Evolutionary conservation across 1,140 invertebrate species (phyloP), one percentile per base, ranked within the genome.

Genomic region (Neodiprion lecontei): DNA sequence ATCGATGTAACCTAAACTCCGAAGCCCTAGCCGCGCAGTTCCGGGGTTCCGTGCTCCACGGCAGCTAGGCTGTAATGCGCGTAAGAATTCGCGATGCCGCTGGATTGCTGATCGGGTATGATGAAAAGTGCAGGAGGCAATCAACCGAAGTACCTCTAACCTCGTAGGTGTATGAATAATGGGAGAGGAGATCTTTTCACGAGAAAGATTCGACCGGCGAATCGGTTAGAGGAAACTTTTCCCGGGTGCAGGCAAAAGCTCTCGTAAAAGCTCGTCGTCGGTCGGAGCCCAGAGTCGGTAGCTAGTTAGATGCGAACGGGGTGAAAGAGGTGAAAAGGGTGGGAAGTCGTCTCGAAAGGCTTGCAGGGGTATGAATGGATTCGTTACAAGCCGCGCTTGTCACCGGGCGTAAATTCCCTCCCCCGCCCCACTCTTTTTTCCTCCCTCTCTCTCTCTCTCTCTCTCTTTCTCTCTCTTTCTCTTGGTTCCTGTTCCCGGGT

Each of bases 311-410:
- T 12, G 11, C n/a, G 53, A 61, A 12, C 11, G 53, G 11, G 53
- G 7, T 14, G 53, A 17, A 14, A 53, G 61, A 17, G 12, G 21
- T n/a, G 12, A 9, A 65, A 69, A 67, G 12, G 48, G n/a, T 7
- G 68, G 68, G 67, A 50, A 73, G 68, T 40, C 28, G 28, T 67
- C 68, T 17, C 47, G 72, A 61, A 49, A 23, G 48, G 49, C 4
- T 61, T 61, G 53, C 28, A 40, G 28, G 28, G 21, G 40, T 49
- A 79, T 80, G 75, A 81, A 80, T 80, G 80, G 79, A 80, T 80
- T 80, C 79, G 77, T 80, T 81, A 80, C 76, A 79, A 81, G 74
- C 77, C 76, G 74, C 77, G 76, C 79, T 80, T 75, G 75, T 11
- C 53, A 70, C 72, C 9, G n/a, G 17, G 53, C 53, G 53, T 61